Base-by-base conservation (phyloP, 2,797 vertebrate species). In the Hypotaenidia philippensis region DNA sequence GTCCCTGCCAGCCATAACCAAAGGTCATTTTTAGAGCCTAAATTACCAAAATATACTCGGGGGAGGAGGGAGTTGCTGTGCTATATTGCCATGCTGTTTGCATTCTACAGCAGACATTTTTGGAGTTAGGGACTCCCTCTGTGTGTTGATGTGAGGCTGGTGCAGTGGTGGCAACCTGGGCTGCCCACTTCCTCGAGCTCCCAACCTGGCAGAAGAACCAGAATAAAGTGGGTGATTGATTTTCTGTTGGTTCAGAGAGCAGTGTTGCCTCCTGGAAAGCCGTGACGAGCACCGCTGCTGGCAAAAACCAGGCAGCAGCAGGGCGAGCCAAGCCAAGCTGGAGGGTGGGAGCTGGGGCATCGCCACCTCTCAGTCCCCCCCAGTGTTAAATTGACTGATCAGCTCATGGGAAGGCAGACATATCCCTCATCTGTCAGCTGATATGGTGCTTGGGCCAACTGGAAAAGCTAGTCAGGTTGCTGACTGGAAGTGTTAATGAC, bases 101-200 rank as follows among this genome's bases (percentile, higher is more conserved):
- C 12, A 18, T 63, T 90, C 77, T 44, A 59, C 50, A 50, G 70
- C 26, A 55, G 26, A 40, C 7, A 41, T 29, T 25, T 25, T 70
- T 2, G 12, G 60, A 36, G 21, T 0, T 5, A 2, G 7, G 27
- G 36, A 15, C 41, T 49, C 25, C 17, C 8, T 8, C 23, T 4
- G 0, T 32, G 13, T 38, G 9, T 21, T 41, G 52, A 8, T 1
- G 1, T 40, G 47, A 50, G 56, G 47, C 15, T 2, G 6, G 22
- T 5, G 6, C 1, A 1, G 75, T 5, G 2, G 20, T 36, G 29
- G 32, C 53, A 22, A 32, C 41, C 5, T 0, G 0, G 17, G 15
- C 44, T 59, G 44, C 38, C 50, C 13, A 3, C 7, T 7, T 75
- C 61, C 55, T 40, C 0, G 0, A 13, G 38, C 18, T 11, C 23